These are phyloP conservation scores for Orchestes rusci DNA, from an alignment of 2,888 invertebrate species.

Conservation along the genomic window DNA sequence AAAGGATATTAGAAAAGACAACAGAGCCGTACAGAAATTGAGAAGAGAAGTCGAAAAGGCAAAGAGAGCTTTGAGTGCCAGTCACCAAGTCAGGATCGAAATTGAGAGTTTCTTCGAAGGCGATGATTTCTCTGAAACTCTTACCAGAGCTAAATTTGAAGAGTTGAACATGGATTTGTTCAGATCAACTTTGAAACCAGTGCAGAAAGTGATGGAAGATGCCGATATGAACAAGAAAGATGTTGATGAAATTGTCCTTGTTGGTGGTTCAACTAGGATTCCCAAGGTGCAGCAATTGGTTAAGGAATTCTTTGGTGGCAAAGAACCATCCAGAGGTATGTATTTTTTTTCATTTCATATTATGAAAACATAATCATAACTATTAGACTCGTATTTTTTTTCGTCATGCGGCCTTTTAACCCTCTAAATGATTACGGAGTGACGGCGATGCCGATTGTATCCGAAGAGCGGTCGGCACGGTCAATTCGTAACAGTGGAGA, in stretches of 20 bases:
- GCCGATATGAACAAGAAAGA: slow-evolving; percentile 99
- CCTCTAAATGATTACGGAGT: too few relatives aligned
- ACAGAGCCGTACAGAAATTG: slow-evolving; percentile 91
- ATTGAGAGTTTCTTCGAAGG: slow-evolving; percentile 98
- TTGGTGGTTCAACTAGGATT: slow-evolving; percentile 98
- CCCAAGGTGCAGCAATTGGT: slow-evolving; percentile 94
- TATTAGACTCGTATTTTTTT: too few relatives aligned
- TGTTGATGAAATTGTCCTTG: slow-evolving; percentile 96
- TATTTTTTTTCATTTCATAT: too few relatives aligned
- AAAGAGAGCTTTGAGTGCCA: slow-evolving; percentile 89
- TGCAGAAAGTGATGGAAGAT: slow-evolving; percentile 90
- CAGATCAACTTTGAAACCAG: slow-evolving; percentile 87
- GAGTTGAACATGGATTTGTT: slow-evolving; percentile 81
- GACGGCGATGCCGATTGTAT: too few relatives aligned
- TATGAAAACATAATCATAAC: too few relatives aligned
- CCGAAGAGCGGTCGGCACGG: too few relatives aligned
- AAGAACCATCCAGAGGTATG: slow-evolving; percentile 97
- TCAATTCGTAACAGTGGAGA: too few relatives aligned
- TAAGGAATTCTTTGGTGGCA: slow-evolving; percentile 93
- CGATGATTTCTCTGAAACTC: slow-evolving; percentile 95
- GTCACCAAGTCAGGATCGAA: slow-evolving; percentile 95
- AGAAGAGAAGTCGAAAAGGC: slow-evolving; percentile 97
- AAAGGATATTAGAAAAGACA: slow-evolving; percentile 70
- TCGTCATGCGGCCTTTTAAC: too few relatives aligned
- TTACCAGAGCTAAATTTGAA: slow-evolving; percentile 98